Percentiles rank a stretch among this genome's conserved stretches.
phyloP scores from a whole-genome alignment of 2,888 invertebrate species.

The Seira ritae region DNA sequence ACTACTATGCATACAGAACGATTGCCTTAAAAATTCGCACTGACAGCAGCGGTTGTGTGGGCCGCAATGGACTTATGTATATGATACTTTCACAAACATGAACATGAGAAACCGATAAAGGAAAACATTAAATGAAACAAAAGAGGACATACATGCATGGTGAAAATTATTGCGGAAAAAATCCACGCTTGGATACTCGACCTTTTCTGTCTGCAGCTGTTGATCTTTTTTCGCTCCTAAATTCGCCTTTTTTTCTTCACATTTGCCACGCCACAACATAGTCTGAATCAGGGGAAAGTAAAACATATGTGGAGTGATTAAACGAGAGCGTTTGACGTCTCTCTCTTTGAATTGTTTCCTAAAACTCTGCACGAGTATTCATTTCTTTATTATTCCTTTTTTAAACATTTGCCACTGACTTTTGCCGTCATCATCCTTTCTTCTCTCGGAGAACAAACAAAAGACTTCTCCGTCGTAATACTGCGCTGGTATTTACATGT shows the following conservation, averaged over 20 bases:
- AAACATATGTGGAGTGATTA: neutral
- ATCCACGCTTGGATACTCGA: too few relatives aligned
- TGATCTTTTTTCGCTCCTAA: neutral
- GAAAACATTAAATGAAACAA: neutral
- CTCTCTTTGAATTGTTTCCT: too few relatives aligned
- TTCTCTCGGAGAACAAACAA: conserved; percentile 8
- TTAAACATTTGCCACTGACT: conserved; percentile 10
- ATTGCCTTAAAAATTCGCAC: neutral
- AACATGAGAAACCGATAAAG: conserved; percentile 3
- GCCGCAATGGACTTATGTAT: neutral
- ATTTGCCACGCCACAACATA: neutral
- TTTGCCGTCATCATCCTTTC: conserved; percentile 9
- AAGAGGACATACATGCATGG: neutral
- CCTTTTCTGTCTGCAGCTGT: too few relatives aligned
- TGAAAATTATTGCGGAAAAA: neutral
- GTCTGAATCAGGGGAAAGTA: neutral
- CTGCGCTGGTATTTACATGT: neutral
- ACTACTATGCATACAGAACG: neutral
- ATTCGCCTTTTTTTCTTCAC: conserved; percentile 11
- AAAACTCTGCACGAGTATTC: too few relatives aligned
- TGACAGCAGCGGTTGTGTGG: neutral
- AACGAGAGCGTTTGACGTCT: too few relatives aligned
- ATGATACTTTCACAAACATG: neutral
- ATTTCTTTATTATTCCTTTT: too few relatives aligned
- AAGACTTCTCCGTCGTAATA: neutral